Percentiles rank a stretch among this genome's conserved stretches.
Conservation (phyloP, 2,888 invertebrate genomes). For the Eristalis arbustorum region DNA sequence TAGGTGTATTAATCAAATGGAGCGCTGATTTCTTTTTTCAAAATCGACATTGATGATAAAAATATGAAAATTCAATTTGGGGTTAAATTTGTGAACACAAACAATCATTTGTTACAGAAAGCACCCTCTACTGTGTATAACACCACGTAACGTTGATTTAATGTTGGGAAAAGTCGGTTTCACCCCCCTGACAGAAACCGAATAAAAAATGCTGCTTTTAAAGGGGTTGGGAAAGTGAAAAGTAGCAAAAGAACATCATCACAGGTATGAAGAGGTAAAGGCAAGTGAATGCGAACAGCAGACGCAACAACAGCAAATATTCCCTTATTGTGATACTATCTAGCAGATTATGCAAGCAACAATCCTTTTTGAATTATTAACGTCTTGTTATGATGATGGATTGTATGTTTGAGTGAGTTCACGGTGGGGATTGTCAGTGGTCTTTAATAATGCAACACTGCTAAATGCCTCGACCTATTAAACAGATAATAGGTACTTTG, state of each 20-base stretch:
- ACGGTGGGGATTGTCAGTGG: conserved; percentile 46
- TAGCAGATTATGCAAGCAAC: conserved; percentile 69
- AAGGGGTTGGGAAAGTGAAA: conserved; percentile 15
- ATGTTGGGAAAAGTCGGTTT: conserved; percentile 15
- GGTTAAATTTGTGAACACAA: conserved; percentile 57
- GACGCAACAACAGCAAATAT: conserved; percentile 45
- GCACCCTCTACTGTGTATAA: not conserved
- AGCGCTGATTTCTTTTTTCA: conserved; percentile 44
- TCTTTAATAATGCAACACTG: conserved; percentile 75
- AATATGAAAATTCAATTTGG: conserved; percentile 60
- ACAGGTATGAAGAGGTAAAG: conserved; percentile 21
- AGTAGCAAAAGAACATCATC: conserved; percentile 52
- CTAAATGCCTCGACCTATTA: conserved; percentile 75
- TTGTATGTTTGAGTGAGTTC: conserved; percentile 49
- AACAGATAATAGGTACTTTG: conserved; percentile 48
- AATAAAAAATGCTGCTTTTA: conserved; percentile 46
- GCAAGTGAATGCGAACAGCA: conserved; percentile 5
- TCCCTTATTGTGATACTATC: conserved; percentile 53
- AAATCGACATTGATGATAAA: not conserved
- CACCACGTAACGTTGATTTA: not conserved
- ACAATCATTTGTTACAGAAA: conserved; percentile 60
- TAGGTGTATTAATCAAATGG: conserved; percentile 33
- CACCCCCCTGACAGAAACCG: conserved; percentile 7
- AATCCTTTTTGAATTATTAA: conserved; percentile 70
- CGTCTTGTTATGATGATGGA: conserved; percentile 67